Base-by-base conservation (phyloP, 2,797 vertebrate genomes). In the Scleropages formosus region DNA sequence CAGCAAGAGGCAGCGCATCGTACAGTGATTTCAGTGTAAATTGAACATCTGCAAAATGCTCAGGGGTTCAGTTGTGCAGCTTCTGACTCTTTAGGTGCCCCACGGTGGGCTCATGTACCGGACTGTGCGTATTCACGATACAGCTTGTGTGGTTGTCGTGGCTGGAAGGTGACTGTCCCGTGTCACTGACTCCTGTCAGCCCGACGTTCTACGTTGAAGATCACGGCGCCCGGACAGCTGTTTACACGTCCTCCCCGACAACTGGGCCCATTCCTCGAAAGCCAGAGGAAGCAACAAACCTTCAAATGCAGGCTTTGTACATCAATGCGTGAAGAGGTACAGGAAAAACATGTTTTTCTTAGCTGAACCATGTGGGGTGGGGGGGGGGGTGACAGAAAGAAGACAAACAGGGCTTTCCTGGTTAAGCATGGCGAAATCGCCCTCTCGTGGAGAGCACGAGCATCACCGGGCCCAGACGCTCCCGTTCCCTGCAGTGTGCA, bases 401-500 rank as follows among this genome's bases (percentile, higher is more conserved):
- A 4, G 72, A 18, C 15, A 60, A 2, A 31, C 22, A 46, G 27
- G 4, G 8, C 9, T 22, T 67, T 75, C 31, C 60, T 16, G 56
- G 46, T 49, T 75, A n/a, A 39, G 58, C 61, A 69, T 58, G 8
- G 22, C 8, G 22, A 67, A 26, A 75, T 39, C 39, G 74, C 65
- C 74, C 46, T 60, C 74, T 75, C 47, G 74, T 61, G 74, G 39
- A 7, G 12, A 47, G 39, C 27, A 72, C n/a, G 4, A 18, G 20
- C 56, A 39, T 20, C 4, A 70, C 27, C 18, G n/a, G 16, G 6
- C 61, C 16, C 31, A 59, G 27, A 27, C 44, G 67, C 65, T 67
- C 67, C 65, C 84, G 78, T 89, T 84, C 83, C 83, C 84, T 85
- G 80, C 79, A 83, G 86, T 90, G 87, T 89, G 90, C 88, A 89